Percentiles rank a stretch among this genome's conserved stretches.
These are phyloP conservation scores for Petrocephalus schoutedeni DNA, from an alignment of 2,797 vertebrate genomes.

Conservation along the genomic window DNA sequence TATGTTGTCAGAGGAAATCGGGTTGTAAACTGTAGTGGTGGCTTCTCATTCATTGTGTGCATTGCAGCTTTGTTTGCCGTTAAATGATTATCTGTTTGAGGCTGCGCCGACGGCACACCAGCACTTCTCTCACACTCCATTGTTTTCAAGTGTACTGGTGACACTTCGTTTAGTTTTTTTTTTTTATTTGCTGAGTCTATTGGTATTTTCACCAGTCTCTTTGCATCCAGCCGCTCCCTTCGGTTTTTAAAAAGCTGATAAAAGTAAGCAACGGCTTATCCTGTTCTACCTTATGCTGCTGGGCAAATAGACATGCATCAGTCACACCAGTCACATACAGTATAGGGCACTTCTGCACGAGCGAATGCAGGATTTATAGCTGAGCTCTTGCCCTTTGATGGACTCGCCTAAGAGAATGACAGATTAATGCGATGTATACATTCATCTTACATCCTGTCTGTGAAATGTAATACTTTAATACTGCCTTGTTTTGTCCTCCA, in stretches of 20 bases:
- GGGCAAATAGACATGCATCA: neutral
- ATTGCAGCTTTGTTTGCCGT: conserved; percentile 17
- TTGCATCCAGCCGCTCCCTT: neutral
- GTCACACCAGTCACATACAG: neutral
- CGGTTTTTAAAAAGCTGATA: neutral
- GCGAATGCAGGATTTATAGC: neutral
- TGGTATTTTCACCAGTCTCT: neutral
- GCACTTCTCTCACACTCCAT: neutral
- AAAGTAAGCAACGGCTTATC: neutral
- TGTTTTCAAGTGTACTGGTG: conserved; percentile 1
- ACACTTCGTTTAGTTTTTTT: neutral
- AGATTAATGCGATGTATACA: neutral
- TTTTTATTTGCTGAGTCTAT: neutral
- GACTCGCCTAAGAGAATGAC: neutral
- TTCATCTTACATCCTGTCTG: neutral
- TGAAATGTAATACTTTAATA: neutral
- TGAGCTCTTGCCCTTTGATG: neutral
- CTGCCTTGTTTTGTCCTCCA: neutral
- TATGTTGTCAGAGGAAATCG: conserved; percentile 2
- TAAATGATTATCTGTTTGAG: conserved; percentile 8
- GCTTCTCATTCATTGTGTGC: conserved; percentile 7
- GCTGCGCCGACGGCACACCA: neutral
- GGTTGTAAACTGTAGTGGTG: conserved; percentile 14
- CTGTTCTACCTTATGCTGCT: neutral
- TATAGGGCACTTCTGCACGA: neutral